phyloP scores from a whole-genome alignment of 1,140 invertebrate species.

The Colletes gigas region DNA sequence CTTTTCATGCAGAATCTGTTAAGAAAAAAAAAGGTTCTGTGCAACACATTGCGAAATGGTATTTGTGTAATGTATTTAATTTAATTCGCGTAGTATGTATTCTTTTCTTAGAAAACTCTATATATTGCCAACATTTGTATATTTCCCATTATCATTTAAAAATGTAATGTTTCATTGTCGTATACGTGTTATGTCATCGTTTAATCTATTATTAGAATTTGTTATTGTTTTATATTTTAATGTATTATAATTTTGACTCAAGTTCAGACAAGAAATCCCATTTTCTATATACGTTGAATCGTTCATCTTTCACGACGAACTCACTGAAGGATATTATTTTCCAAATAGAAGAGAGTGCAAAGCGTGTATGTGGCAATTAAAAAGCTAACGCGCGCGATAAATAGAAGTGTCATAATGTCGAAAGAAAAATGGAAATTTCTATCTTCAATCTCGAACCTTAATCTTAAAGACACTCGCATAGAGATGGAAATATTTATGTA shows the following conservation, averaged over 20 bases:
- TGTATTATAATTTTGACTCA: constrained; percentile 17
- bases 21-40: background rate
- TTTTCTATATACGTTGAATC: background rate
- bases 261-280: background rate
- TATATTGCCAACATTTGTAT: constrained; percentile 26
- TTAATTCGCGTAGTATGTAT: background rate
- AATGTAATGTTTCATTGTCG: background rate
- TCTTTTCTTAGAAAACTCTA: background rate
- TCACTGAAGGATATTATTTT: background rate
- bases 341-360: background rate
- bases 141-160: constrained; percentile 30
- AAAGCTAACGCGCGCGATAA: background rate
- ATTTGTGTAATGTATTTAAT: constrained; percentile 1
- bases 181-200: background rate
- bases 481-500: background rate
- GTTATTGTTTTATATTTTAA: constrained; percentile 41
- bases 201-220: background rate
- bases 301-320: background rate
- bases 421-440: background rate
- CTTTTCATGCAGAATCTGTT: background rate
- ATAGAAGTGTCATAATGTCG: background rate
- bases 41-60: background rate
- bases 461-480: background rate
- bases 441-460: background rate
- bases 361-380: background rate